These are phyloP conservation scores for Zosterops lateralis DNA, from an alignment of 2,113 vertebrate species.

Conservation along the genomic window DNA sequence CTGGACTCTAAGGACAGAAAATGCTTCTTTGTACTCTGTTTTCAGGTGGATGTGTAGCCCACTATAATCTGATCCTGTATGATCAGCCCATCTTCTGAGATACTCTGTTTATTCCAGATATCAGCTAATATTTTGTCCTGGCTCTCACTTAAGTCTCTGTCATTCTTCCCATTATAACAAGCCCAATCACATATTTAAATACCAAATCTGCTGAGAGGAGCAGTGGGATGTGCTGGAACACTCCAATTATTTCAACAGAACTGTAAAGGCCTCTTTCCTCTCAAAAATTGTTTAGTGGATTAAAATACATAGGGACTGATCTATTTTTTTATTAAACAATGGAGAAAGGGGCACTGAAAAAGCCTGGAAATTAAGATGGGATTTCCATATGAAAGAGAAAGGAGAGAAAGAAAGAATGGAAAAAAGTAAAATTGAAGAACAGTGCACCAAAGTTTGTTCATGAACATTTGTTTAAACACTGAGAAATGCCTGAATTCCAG, in stretches of 20 bases:
- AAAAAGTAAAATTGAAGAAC: neutral
- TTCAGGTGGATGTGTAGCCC: neutral
- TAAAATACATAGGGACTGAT: neutral
- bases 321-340: neutral
- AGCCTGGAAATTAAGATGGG: neutral
- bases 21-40: neutral
- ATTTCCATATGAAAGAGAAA: neutral
- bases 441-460: neutral
- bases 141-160: neutral
- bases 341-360: neutral
- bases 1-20: neutral
- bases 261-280: neutral
- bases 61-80: neutral
- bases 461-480: neutral
- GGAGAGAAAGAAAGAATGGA: neutral
- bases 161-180: neutral
- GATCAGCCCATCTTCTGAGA: neutral
- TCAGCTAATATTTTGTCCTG: conserved; percentile 9
- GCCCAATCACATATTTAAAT: neutral
- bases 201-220: neutral
- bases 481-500: neutral
- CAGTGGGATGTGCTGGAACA: neutral
- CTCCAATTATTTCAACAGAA: neutral
- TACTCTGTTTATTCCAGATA: neutral
- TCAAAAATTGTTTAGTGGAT: neutral